These are phyloP conservation scores for Brachionus plicatilis DNA, from an alignment of 1,140 invertebrate species.

Conservation along the genomic window DNA sequence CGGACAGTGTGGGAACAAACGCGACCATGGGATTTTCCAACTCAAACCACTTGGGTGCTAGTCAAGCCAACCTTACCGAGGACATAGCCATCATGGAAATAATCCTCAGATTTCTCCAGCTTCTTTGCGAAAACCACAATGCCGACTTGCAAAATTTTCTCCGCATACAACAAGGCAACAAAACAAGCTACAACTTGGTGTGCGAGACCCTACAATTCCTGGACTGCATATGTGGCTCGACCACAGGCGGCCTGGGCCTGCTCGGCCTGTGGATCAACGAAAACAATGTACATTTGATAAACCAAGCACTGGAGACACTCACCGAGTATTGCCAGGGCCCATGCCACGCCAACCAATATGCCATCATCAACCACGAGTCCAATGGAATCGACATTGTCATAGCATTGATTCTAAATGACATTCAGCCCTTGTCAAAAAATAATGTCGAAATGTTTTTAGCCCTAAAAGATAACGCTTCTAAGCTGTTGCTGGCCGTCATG, in stretches of 20 bases:
- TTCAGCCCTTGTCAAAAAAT: constrained; percentile 88
- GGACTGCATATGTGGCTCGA: constrained; percentile 97
- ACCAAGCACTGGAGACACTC: constrained; percentile 92
- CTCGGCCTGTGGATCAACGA: constrained; percentile 96
- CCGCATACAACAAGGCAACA: neutral
- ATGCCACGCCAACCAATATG: constrained; percentile 95
- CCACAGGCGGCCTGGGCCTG: constrained; percentile 89
- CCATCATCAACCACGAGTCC: constrained; percentile 94
- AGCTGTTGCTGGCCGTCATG: constrained; percentile 94
- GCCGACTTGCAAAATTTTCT: constrained; percentile 74
- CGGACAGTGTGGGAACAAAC: neutral
- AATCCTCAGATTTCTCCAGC: constrained; percentile 87
- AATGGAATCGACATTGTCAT: constrained; percentile 98
- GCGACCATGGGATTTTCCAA: neutral
- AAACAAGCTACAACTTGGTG: constrained; percentile 86
- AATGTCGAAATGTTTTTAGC: constrained; percentile 94
- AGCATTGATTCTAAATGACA: constrained; percentile 91
- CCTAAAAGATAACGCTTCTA: constrained; percentile 96
- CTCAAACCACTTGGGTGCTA: neutral
- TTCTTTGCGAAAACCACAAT: constrained; percentile 98
- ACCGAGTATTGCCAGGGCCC: constrained; percentile 99
- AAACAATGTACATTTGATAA: constrained; percentile 89
- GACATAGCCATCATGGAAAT: constrained; percentile 93
- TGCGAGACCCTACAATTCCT: constrained; percentile 96
- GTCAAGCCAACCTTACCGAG: neutral